Evolutionary conservation across 2,888 invertebrate genomes (phyloP).

Genomic region (Iphiclides podalirius): DNA sequence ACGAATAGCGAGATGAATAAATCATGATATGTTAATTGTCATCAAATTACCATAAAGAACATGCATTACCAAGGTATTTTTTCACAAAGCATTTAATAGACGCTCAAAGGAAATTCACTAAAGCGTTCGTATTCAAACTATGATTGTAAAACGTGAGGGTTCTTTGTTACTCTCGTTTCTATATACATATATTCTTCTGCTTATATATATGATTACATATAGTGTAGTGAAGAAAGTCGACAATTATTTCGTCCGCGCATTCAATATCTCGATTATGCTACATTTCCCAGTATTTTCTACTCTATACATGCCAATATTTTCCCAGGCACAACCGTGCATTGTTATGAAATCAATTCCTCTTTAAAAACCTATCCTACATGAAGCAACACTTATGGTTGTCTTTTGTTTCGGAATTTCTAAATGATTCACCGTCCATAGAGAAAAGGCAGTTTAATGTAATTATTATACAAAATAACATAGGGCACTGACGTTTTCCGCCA

Average conservation of each 20-base stretch:
- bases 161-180: no score
- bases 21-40: slow-evolving; percentile 9
- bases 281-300: slow-evolving; percentile 43
- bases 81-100: no score
- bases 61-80: slow-evolving; percentile 9
- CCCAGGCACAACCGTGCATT: slow-evolving; percentile 40
- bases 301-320: slow-evolving; percentile 36
- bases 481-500: slow-evolving; percentile 6
- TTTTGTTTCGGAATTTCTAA: no score
- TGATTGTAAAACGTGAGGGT: no score
- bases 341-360: slow-evolving; percentile 39
- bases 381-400: background rate
- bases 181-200: no score
- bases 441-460: background rate
- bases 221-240: no score
- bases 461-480: slow-evolving; percentile 27
- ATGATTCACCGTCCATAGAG: no score
- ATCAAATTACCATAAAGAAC: background rate
- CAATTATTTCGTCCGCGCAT: slow-evolving; percentile 43
- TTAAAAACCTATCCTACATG: slow-evolving; percentile 30
- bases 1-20: background rate
- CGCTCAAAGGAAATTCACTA: no score
- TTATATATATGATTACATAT: no score
- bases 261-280: slow-evolving; percentile 31
- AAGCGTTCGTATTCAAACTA: no score